Evolutionary conservation across 2,888 invertebrate genomes (phyloP), one percentile per base, ranked within the genome.

Genomic region (Archips xylosteana): DNA sequence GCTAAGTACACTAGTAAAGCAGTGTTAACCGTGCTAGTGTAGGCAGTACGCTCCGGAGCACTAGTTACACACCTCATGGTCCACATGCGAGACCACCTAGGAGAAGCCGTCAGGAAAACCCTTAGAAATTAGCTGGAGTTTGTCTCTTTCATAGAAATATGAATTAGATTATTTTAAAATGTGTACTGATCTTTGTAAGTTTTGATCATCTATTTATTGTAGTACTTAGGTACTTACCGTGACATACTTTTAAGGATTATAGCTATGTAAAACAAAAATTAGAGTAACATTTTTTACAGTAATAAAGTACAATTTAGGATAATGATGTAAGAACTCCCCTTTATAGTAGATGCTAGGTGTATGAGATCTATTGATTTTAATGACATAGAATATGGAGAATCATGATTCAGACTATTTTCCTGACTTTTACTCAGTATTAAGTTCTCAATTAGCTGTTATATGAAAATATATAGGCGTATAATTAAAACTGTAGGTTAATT

Each of bases 1-100:
- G 94, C 93, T 94, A 94, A 93, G 92, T 93, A 92, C 93, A 94
- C 94, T 94, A 94, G 94, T 94, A 93, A 92, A 90, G 94, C 94
- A 92, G 93, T 88, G 88, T 92, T 88, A 85, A 89, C 87, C 89
- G 88, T 86, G 93, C 94, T 94, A 94, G 94, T 94, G 94, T 94
- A 94, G 94, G 94, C 94, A 92, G 93, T 92, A 91, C 92, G 93
- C 94, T 94, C 93, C 92, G 94, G 94, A 94, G 94, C 92, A 89
- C 92, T 94, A 93, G 92, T 88, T 92, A 91, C 92, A 88, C 89
- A 87, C 90, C 85, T 88, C 91, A 89, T 88, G 93, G 92, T 93
- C 93, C 89, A 84, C 92, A 88, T 84, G 86, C 88, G 90, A 92
- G 91, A 92, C 92, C 92, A 88, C 88, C 90, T 94, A 92, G 91